phyloP scores from a whole-genome alignment of 2,888 invertebrate species.

The Trachelus stipa region DNA sequence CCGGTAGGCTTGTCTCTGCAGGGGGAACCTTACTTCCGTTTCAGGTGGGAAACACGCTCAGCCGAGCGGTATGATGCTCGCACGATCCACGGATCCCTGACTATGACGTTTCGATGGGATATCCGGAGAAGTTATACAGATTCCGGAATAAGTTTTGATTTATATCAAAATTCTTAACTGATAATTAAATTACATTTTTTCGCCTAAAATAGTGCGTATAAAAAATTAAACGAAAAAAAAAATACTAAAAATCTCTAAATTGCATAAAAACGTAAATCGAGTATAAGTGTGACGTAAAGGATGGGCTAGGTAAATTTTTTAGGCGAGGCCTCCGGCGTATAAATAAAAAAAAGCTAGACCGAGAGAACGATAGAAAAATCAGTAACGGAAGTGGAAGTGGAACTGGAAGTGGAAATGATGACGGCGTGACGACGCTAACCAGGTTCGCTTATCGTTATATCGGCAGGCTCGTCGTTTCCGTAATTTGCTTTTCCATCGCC shows the following conservation, averaged over 20 bases:
- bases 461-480: slow-evolving; percentile 61
- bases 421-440: slow-evolving; percentile 53
- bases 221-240: neutral
- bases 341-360: neutral
- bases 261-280: neutral
- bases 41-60: slow-evolving; percentile 63
- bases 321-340: neutral
- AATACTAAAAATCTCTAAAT: neutral
- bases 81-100: slow-evolving; percentile 6
- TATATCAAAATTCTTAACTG: neutral
- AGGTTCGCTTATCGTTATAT: slow-evolving; percentile 59
- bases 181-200: neutral
- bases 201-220: neutral
- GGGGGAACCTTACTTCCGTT: slow-evolving; percentile 37
- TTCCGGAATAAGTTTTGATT: neutral
- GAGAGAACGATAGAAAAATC: slow-evolving; percentile 33
- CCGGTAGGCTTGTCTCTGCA: slow-evolving; percentile 63
- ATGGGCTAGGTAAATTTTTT: neutral
- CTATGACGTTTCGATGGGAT: neutral
- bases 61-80: slow-evolving; percentile 44
- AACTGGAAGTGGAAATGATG: slow-evolving; percentile 62
- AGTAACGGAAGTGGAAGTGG: slow-evolving; percentile 53
- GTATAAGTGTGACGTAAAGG: neutral
- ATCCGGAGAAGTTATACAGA: neutral
- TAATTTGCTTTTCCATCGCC: slow-evolving; percentile 37